These are phyloP conservation scores for Nebria salina DNA, from an alignment of 2,888 invertebrate genomes.

Conservation along the genomic window DNA sequence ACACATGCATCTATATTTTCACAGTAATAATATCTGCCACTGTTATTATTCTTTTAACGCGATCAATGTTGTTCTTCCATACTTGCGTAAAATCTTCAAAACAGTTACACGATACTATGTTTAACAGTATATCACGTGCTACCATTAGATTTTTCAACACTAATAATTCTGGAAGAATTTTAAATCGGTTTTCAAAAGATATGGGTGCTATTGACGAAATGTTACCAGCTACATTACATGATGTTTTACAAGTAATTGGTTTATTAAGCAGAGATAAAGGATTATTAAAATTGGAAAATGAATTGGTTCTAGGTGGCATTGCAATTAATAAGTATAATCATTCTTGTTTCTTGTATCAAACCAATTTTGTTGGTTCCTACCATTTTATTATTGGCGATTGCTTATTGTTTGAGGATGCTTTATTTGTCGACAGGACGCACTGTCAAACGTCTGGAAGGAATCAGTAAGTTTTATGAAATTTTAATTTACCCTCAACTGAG, in stretches of 20 bases:
- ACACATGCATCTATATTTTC: conserved; percentile 61
- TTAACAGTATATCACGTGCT: too few species aligned
- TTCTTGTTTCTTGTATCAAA: too few species aligned
- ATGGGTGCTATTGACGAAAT: conserved; percentile 70
- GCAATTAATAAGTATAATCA: too few species aligned
- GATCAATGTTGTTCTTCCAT: conserved; percentile 66
- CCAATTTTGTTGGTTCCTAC: too few species aligned
- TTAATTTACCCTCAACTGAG: neutral
- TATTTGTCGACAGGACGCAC: conserved; percentile 75
- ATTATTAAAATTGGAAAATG: too few species aligned
- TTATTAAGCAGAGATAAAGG: too few species aligned
- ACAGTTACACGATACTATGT: conserved; percentile 50
- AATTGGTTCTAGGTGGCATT: too few species aligned
- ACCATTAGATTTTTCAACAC: too few species aligned
- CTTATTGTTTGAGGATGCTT: too few species aligned
- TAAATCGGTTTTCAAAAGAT: conserved; percentile 80
- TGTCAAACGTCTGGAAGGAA: conserved; percentile 76
- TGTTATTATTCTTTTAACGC: conserved; percentile 61
- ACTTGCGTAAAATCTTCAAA: conserved; percentile 67
- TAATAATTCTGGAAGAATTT: conserved; percentile 64
- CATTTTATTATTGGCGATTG: too few species aligned
- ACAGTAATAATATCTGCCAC: conserved; percentile 58
- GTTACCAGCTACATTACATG: conserved; percentile 59
- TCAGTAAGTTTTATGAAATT: conserved; percentile 64
- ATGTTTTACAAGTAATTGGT: too few species aligned